A percentile compares a stretch with the other conserved stretches of the same genome.
phyloP scores from a whole-genome alignment of 30 jellyfish, hydroid and myxozoan genomes.

The Pelagia noctiluca region DNA sequence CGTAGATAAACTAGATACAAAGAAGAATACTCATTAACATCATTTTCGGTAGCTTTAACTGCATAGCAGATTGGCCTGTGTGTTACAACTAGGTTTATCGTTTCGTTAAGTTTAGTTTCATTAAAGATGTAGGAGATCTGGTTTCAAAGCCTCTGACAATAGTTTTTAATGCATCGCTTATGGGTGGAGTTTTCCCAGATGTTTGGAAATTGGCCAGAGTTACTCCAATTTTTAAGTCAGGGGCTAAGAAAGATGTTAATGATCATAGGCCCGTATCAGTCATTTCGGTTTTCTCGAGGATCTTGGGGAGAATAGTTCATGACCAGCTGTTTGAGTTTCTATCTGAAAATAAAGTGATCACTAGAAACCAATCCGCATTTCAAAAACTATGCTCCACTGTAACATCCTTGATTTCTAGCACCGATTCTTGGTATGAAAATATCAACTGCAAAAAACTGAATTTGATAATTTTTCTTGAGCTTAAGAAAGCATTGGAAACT shows the following conservation, averaged over 20 bases:
- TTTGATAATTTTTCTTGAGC: too few relatives aligned
- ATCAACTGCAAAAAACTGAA: too few relatives aligned
- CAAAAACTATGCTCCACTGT: slow-evolving; percentile 14
- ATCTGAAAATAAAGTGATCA: slow-evolving; percentile 22
- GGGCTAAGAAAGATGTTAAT: slow-evolving; percentile 43
- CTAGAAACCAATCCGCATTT: slow-evolving; percentile 40
- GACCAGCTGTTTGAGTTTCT: slow-evolving; percentile 25
- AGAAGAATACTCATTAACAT: too few relatives aligned
- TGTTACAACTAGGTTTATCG: too few relatives aligned
- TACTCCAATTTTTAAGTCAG: slow-evolving; percentile 23
- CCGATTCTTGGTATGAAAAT: slow-evolving; percentile 54
- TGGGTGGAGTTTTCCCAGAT: slow-evolving; percentile 27
- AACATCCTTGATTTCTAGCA: slow-evolving; percentile 12
- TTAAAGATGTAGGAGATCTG: slow-evolving; percentile 4
- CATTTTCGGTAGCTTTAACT: too few relatives aligned
- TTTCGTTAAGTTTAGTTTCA: too few relatives aligned
- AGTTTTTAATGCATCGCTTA: slow-evolving; percentile 36
- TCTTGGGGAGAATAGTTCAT: slow-evolving; percentile 25
- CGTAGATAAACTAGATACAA: too few relatives aligned
- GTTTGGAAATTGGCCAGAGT: slow-evolving; percentile 44
- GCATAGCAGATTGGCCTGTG: too few relatives aligned
- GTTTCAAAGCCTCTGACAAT: slow-evolving; percentile 34
- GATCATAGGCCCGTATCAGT: slow-evolving; percentile 26
- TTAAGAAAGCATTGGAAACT: too few relatives aligned
- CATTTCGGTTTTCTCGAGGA: slow-evolving; percentile 17